Evolutionary conservation across 1,140 invertebrate genomes (phyloP).

Genomic region (Pseudachorutes palmiensis): DNA sequence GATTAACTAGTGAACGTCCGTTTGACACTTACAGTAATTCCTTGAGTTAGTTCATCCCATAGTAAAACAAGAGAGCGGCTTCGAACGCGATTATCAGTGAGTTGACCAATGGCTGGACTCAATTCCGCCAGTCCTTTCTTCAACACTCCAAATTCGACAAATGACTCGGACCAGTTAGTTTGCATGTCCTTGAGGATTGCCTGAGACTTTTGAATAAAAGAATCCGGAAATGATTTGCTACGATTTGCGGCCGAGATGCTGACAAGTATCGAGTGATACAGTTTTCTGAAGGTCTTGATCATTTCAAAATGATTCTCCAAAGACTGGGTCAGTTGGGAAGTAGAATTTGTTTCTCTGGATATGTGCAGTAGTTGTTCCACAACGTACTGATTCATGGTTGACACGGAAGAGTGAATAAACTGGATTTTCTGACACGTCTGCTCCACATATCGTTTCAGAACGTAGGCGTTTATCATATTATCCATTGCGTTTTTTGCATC

Average conservation of each 20-base stretch:
- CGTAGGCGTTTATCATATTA: conserved; percentile 62
- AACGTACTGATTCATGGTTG: conserved; percentile 54
- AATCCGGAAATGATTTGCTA: too few relatives aligned
- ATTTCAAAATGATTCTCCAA: conserved; percentile 27
- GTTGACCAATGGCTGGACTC: conserved; percentile 48
- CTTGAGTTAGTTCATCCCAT: conserved; percentile 60
- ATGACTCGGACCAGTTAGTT: too few relatives aligned
- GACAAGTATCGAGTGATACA: neutral
- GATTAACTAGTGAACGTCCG: neutral
- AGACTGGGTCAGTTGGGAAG: conserved; percentile 14
- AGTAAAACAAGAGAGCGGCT: conserved; percentile 51
- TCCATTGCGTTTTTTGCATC: conserved; percentile 53
- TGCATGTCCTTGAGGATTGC: too few relatives aligned
- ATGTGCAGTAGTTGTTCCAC: conserved; percentile 16
- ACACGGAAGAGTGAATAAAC: conserved; percentile 56
- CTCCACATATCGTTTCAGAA: conserved; percentile 67
- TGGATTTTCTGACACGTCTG: conserved; percentile 53
- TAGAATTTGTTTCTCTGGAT: conserved; percentile 21
- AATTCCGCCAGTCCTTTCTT: conserved; percentile 40
- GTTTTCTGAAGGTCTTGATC: conserved; percentile 17
- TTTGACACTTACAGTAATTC: conserved; percentile 39
- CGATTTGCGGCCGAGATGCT: too few relatives aligned
- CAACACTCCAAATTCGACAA: conserved; percentile 28
- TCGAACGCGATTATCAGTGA: conserved; percentile 41
- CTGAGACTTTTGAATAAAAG: too few relatives aligned